A percentile compares a stretch with the other conserved stretches of the same genome.
Conservation (phyloP, 1,140 invertebrate genomes). For the Ceratina calcarata region DNA sequence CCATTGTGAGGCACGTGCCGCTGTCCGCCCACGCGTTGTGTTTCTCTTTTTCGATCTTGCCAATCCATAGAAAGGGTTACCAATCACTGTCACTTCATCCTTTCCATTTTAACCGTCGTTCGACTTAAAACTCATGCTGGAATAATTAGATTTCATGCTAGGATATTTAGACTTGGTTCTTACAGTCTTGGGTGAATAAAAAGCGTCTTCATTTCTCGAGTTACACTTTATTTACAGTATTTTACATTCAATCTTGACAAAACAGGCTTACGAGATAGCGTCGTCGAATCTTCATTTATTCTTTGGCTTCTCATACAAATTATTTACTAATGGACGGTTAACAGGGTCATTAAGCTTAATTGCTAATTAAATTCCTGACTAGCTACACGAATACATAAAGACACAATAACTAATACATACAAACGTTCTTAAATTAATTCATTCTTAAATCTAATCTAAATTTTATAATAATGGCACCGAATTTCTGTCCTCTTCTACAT, state of each 20-base stretch:
- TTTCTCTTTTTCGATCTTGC: slow-evolving; percentile 45
- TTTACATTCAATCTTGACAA: too few species aligned
- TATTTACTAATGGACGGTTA: slow-evolving; percentile 17
- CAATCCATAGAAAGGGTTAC: slow-evolving; percentile 50
- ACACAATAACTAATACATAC: background rate
- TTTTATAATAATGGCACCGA: slow-evolving; percentile 30
- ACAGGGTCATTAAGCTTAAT: background rate
- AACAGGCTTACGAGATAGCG: background rate
- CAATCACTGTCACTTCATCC: slow-evolving; percentile 34
- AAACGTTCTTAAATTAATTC: background rate
- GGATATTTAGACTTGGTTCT: too few species aligned
- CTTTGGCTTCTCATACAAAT: slow-evolving; percentile 14
- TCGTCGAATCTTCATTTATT: background rate
- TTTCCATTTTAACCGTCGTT: too few species aligned
- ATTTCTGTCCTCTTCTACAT: background rate
- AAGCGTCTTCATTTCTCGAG: too few species aligned
- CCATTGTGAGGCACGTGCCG: slow-evolving; percentile 68
- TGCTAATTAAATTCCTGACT: slow-evolving; percentile 40
- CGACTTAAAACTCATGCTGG: too few species aligned
- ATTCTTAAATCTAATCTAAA: background rate
- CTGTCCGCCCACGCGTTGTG: slow-evolving; percentile 70
- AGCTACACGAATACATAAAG: slow-evolving; percentile 34
- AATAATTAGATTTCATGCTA: too few species aligned
- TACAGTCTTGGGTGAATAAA: too few species aligned
- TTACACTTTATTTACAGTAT: too few species aligned